These are phyloP conservation scores for Ceratina japonica DNA, from an alignment of 1,140 invertebrate species.

Conservation along the genomic window DNA sequence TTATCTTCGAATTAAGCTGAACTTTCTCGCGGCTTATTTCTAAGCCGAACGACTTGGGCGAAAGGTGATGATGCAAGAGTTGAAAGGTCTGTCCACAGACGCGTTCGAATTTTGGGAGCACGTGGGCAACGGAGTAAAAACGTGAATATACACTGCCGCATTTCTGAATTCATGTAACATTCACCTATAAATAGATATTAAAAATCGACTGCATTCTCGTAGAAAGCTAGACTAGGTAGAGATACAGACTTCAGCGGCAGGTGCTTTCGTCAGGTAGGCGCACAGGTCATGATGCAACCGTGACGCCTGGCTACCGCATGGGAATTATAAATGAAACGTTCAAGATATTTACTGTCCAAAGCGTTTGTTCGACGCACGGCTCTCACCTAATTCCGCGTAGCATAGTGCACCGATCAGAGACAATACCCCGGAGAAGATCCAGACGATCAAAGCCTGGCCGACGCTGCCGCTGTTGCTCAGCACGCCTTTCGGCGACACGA, in stretches of 20 bases:
- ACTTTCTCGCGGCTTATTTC: no score
- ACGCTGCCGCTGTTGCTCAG: constrained; percentile 92
- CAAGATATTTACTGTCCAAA: background rate
- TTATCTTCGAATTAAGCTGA: no score
- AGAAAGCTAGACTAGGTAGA: background rate
- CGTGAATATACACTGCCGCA: no score
- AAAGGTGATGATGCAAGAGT: constrained; percentile 32
- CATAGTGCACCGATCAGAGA: constrained; percentile 95
- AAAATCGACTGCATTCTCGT: background rate
- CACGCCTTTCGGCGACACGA: constrained; percentile 97
- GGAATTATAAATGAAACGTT: background rate
- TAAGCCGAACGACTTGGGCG: background rate
- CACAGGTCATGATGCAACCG: background rate
- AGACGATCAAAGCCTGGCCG: constrained; percentile 92
- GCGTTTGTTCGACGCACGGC: no score
- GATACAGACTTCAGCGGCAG: no score
- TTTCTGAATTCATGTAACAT: no score
- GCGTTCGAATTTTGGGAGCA: background rate
- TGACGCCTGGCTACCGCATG: background rate
- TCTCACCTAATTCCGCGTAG: constrained; percentile 94
- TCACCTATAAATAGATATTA: no score
- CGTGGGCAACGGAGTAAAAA: background rate
- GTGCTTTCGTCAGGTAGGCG: no score
- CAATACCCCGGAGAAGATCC: constrained; percentile 91
- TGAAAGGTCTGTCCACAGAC: constrained; percentile 15